Percentiles rank a stretch among this genome's conserved stretches.
These are phyloP conservation scores for Taxidea taxus DNA, from an alignment of 2,113 vertebrate genomes.

Conservation along the genomic window DNA sequence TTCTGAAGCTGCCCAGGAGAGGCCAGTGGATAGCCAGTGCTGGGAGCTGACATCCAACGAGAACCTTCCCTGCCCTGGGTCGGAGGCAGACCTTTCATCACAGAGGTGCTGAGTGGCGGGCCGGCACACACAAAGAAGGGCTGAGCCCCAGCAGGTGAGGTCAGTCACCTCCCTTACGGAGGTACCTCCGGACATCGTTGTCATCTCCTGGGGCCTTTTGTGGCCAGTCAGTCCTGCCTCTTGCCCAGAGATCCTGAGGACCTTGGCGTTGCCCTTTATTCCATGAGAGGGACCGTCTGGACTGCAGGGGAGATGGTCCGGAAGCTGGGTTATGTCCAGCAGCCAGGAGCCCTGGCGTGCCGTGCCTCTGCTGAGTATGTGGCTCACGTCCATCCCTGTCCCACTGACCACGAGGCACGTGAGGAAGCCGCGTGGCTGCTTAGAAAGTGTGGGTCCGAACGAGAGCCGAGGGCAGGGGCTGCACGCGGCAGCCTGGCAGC, in stretches of 20 bases:
- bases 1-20: background rate
- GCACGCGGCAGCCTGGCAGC: background rate
- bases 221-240: background rate
- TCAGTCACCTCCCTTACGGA: background rate
- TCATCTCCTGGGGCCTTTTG: background rate
- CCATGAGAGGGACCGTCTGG: background rate
- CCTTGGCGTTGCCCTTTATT: too few species aligned
- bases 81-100: background rate
- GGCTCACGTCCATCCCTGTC: background rate
- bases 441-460: background rate
- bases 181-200: background rate
- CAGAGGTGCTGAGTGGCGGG: too few species aligned
- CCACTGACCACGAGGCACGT: accelerated
- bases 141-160: background rate
- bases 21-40: background rate
- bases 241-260: background rate
- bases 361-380: background rate
- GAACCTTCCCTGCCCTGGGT: background rate
- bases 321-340: background rate
- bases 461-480: background rate
- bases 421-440: background rate
- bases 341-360: background rate
- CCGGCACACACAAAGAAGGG: background rate
- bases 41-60: background rate
- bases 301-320: accelerated